Conservation (phyloP, 2,113 vertebrate genomes). For the Gambusia holbrooki region DNA sequence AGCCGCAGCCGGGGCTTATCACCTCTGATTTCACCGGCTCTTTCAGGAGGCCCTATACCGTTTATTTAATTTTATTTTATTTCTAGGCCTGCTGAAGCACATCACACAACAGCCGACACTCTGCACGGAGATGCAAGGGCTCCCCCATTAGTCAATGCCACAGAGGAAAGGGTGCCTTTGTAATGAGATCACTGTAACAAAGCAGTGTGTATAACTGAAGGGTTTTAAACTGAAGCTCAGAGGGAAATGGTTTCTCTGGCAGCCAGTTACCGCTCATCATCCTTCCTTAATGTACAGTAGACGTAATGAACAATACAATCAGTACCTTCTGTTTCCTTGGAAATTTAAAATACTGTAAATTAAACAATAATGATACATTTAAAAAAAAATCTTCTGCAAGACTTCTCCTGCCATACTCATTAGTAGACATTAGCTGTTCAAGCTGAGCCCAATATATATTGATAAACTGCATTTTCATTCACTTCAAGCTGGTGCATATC, state of each 20-base stretch:
- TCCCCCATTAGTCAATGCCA: conserved; percentile 73
- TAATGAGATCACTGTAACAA: conserved; percentile 58
- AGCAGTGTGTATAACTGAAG: conserved; percentile 27
- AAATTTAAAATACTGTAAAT: conserved; percentile 22
- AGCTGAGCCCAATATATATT: conserved; percentile 51
- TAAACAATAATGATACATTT: conserved; percentile 8
- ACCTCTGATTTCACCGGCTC: conserved; percentile 31
- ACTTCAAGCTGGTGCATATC: conserved; percentile 21
- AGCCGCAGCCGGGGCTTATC: conserved; percentile 32
- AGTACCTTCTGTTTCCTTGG: conserved; percentile 5
- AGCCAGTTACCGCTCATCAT: conserved; percentile 16
- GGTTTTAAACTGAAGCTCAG: conserved; percentile 35
- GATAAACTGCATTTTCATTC: conserved; percentile 21
- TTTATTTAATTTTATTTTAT: conserved; percentile 30
- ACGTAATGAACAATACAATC: conserved; percentile 24
- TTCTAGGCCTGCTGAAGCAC: conserved; percentile 61
- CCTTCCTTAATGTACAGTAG: conserved; percentile 11
- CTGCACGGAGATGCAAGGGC: conserved; percentile 48
- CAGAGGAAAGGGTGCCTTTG: conserved; percentile 42
- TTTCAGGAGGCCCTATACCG: conserved; percentile 50
- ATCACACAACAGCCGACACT: conserved; percentile 49
- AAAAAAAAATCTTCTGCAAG: conserved; percentile 15
- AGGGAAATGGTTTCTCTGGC: conserved; percentile 4
- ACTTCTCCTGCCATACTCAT: conserved; percentile 31
- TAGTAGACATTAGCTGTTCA: conserved; percentile 25